Percentiles rank a stretch among this genome's conserved stretches.
These are phyloP conservation scores for Aphis craccivora DNA, from an alignment of 1,140 invertebrate species.

Conservation along the genomic window DNA sequence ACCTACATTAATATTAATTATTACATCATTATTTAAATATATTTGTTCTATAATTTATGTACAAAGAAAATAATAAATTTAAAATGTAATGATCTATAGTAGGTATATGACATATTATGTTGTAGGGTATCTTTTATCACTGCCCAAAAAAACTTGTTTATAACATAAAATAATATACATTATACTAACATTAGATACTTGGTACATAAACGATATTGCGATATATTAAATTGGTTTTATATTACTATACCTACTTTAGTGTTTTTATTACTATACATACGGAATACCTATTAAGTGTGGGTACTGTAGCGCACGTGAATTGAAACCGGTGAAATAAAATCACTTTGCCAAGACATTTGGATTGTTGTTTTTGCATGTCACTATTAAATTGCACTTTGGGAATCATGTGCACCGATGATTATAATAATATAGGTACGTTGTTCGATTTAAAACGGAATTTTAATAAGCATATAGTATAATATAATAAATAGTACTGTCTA, in stretches of 20 bases:
- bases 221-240: background rate
- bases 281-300: background rate
- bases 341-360: background rate
- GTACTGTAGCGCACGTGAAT: background rate
- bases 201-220: background rate
- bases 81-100: background rate
- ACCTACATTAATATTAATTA: background rate
- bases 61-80: background rate
- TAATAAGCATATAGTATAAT: background rate
- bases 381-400: background rate
- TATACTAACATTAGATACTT: background rate
- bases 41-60: background rate
- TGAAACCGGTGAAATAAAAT: background rate
- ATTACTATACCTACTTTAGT: background rate
- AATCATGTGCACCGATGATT: background rate
- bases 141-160: too few relatives aligned
- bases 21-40: background rate
- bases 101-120: too few relatives aligned
- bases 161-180: background rate
- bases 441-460: slow-evolving; percentile 12
- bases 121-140: background rate
- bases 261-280: background rate
- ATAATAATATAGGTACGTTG: background rate
- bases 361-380: background rate
- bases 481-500: background rate